Base-by-base conservation (phyloP, 92 coral and sea anemone species). In the Galaxea fascicularis region DNA sequence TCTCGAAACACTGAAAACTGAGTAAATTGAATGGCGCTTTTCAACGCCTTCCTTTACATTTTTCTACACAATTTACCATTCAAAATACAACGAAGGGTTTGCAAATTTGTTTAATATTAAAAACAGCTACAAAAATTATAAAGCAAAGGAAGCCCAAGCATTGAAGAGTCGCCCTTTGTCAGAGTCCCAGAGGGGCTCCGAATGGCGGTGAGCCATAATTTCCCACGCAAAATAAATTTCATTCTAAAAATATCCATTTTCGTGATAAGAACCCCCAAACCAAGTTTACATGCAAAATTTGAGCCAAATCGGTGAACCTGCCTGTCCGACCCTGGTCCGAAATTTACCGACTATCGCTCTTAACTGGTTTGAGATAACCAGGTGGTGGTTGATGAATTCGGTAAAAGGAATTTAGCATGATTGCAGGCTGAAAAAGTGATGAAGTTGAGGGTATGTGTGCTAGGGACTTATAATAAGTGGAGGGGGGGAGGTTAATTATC, bases 301-400 rank as follows among this genome's bases (percentile, higher is more conserved):
- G 62, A 56, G 62, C 62, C 62, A 56, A 56, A 56, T 56, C 17
- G 17, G 62, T 56, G 62, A 56, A 56, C 62, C 62, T n/a, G 22
- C 62, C 62, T 56, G 62, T 56, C 22, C 22, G 62, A 56, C 62
- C 62, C 22, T 15, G 62, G 17, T n/a, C n/a, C n/a, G n/a, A n/a
- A n/a, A n/a, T n/a, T n/a, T n/a, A n/a, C n/a, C n/a, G n/a, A n/a
- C n/a, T n/a, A n/a, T n/a, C n/a, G n/a, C n/a, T n/a, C 54, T 49
- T 49, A 49, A 49, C 54, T 49, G 54, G 54, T 49, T 49, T 49
- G 54, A 49, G 54, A 49, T 49, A 49, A 49, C 54, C 54, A 49
- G 54, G 54, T 16, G 54, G 54, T 49, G 54, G 54, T 49, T 49
- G 54, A 49, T 49, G 12, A 49, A 49, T 49, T 49, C 54, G 54